Evolutionary conservation across 2,113 vertebrate species (phyloP), one percentile per base, ranked within the genome.

Genomic region (Macquaria australasica): DNA sequence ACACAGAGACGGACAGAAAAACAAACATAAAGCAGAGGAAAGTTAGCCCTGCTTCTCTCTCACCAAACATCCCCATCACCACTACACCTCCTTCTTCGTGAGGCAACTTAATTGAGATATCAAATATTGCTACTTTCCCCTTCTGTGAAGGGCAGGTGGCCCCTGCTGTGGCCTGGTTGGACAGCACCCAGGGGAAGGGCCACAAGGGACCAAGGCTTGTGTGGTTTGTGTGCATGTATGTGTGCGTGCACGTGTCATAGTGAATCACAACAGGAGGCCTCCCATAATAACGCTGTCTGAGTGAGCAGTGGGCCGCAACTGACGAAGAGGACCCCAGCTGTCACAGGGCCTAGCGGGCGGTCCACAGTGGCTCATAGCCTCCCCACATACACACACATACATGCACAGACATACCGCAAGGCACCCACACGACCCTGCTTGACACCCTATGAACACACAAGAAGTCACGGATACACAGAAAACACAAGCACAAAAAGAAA

Each of bases 221-320:
- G 75, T 82, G 48, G 64, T 73, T 74, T 81, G 79, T 77, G 18
- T 69, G 73, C 66, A 53, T 82, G 56, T 50, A 34, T 53, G 21
- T 78, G 56, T 81, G 84, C 18, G 60, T 85, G 84, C 48, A 67
- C 43, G 82, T 89, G 87, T 87, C 87, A 81, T 41, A 81, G 78
- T 90, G 72, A 91, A 83, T 89, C 88, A 79, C 92, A 89, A 88
- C 88, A 87, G 92, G 91, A 86, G 84, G 77, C 81, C 72, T 91
- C 86, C 87, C 89, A 94, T 94, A 93, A 93, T 93, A 94, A 93
- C 88, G 85, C 87, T 93, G 92, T 95, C 94, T 94, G 66, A 77
- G 88, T 23, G 89, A 93, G 94, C 93, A 94, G 90, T 91, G 92
- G 93, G 90, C 93, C 82, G 90, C 86, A 90, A 94, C 92, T 94